These are phyloP conservation scores for Hypsopygia costalis DNA, from an alignment of 2,888 invertebrate species.

Conservation along the genomic window DNA sequence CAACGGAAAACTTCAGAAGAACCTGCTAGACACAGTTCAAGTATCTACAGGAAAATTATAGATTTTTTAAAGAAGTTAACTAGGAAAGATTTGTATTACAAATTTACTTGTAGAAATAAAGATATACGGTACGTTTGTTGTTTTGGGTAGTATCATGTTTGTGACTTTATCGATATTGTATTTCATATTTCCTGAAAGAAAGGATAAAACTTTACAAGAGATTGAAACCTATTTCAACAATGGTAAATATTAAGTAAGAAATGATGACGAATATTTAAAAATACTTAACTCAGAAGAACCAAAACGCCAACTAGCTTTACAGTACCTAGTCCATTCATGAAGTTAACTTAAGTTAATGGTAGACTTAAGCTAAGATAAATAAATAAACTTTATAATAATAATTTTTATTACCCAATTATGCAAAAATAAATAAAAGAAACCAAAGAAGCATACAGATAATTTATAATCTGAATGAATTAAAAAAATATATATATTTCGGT, in stretches of 20 bases:
- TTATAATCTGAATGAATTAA: no score
- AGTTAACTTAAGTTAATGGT: no score
- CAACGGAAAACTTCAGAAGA: conserved; percentile 24
- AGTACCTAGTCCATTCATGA: no score
- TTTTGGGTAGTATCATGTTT: conserved; percentile 36
- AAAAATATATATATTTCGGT: no score
- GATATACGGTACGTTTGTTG: conserved; percentile 51
- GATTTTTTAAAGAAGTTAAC: conserved; percentile 23
- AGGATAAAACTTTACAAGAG: conserved; percentile 32
- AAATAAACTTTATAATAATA: no score
- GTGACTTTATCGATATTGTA: conserved; percentile 23
- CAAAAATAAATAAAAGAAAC: no score
- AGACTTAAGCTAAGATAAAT: no score
- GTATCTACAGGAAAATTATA: conserved; percentile 2
- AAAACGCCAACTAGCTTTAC: no score
- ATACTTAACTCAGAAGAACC: conserved; percentile 7
- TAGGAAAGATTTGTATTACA: conserved; percentile 30
- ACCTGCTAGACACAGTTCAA: background rate
- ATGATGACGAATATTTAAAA: conserved; percentile 28
- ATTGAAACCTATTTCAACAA: conserved; percentile 33
- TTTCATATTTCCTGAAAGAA: conserved; percentile 35
- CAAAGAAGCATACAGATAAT: no score
- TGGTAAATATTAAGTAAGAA: conserved; percentile 26
- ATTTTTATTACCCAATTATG: no score
- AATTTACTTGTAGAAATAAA: conserved; percentile 29